Evolutionary conservation across 2,888 invertebrate species (phyloP), one percentile per base, ranked within the genome.

Genomic region (Fragum whitleyi): DNA sequence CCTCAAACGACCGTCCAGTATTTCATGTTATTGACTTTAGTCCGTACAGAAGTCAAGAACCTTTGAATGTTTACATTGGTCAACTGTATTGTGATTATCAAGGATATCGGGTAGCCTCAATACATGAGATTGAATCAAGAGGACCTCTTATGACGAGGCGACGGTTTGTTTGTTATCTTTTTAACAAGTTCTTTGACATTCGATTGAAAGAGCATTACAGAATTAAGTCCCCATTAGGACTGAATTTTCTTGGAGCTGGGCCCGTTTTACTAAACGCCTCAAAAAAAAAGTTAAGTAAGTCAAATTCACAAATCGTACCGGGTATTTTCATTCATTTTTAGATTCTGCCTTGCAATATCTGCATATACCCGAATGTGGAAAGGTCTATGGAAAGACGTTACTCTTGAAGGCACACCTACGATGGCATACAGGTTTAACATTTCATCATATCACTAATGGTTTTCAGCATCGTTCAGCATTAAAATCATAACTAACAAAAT

Each of bases 381-480:
- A 94, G 80, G 91, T 93, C 73, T 99, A 99, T 95, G 98, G 98
- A 86, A 99, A 99, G 95, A 98, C 98, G 74, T 98, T 98, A 78
- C 99, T 99, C 95, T 95, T 99, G 93, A 99, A 99, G 95, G 99
- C 99, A 69, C 99, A 99, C 94, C 95, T 99, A 82, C 96, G 99
- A 92, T 99, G 99, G 99, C 99, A 99, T 95, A 98, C 98, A 67
- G 85, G 85, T 85, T 70, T 57, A 23, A 57, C 23, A 57, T 57
- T 26, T 36, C 9, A 36, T 36, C 9, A 9, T 36, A 6, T 36
- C 5, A 28, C 28, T 61, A 36, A 9, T 36, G 32, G 9, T 6
- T 36, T 36, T 3, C 9, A 36, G 32, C 32, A 3, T 36, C 9
- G 9, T 36, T 36, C 3, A 36, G 32, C 32, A 36, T 36, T 9